phyloP scores from a whole-genome alignment of 2,888 invertebrate genomes.

The Graphium colonna region DNA sequence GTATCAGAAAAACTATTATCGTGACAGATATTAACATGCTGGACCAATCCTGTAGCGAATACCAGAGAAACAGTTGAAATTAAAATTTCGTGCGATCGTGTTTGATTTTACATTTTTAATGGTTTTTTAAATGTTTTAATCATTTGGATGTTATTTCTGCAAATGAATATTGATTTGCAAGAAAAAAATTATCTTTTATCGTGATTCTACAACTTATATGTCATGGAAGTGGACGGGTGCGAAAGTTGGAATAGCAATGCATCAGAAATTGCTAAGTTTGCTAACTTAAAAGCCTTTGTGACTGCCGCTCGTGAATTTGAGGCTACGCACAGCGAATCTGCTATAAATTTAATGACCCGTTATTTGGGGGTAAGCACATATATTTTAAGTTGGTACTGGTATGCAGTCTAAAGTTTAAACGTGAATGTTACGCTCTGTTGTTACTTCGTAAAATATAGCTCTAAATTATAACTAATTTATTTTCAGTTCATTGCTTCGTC shows the following conservation, averaged over 20 bases:
- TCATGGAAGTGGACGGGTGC: slow-evolving; percentile 65
- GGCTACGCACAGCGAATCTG: slow-evolving; percentile 72
- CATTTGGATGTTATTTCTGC: slow-evolving; percentile 14
- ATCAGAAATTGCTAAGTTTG: slow-evolving; percentile 61
- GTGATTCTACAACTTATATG: slow-evolving; percentile 12
- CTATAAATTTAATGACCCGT: slow-evolving; percentile 73
- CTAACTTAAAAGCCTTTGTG: slow-evolving; percentile 76
- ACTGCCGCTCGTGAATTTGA: slow-evolving; percentile 74
- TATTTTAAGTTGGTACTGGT: too few species aligned
- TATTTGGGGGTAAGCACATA: slow-evolving; percentile 73
- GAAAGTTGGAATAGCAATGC: slow-evolving; percentile 51
- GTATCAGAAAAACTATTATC: not conserved
- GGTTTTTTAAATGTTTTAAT: slow-evolving; percentile 35
- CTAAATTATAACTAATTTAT: slow-evolving; percentile 18
- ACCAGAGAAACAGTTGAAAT: slow-evolving; percentile 64
- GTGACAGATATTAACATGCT: not conserved
- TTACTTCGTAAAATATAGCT: too few species aligned
- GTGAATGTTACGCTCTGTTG: too few species aligned
- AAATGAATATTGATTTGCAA: slow-evolving; percentile 6
- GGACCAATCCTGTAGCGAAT: slow-evolving; percentile 39
- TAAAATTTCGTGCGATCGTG: slow-evolving; percentile 41
- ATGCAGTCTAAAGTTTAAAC: too few species aligned
- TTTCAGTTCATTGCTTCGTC: slow-evolving; percentile 82
- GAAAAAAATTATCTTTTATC: slow-evolving; percentile 4
- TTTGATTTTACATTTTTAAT: slow-evolving; percentile 26